Conservation (phyloP, 2,888 invertebrate genomes). For the Mechanitis mazaeus region DNA sequence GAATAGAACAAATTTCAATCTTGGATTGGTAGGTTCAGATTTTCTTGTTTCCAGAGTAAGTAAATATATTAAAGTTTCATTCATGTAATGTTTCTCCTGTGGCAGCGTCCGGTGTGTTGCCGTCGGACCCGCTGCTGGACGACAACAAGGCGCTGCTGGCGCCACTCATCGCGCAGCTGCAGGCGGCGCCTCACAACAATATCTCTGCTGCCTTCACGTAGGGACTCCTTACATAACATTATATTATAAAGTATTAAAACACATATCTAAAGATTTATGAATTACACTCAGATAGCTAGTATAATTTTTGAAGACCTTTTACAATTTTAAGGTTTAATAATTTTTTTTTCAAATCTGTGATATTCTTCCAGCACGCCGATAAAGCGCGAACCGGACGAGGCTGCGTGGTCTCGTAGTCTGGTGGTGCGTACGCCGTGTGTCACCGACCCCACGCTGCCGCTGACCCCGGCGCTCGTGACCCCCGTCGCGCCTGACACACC, state of each 20-base stretch:
- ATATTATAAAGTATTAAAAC: too few species aligned
- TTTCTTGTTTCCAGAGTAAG: neutral
- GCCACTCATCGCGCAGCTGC: constrained; percentile 72
- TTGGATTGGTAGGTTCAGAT: neutral
- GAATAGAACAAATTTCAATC: too few species aligned
- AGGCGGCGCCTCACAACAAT: constrained; percentile 63
- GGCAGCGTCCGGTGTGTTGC: constrained; percentile 41
- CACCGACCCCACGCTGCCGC: constrained; percentile 66
- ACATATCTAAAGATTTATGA: too few species aligned
- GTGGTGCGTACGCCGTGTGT: constrained; percentile 57
- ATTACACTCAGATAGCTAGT: too few species aligned
- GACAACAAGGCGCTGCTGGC: constrained; percentile 77
- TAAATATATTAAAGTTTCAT: neutral
- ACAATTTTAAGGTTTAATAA: constrained; percentile 27
- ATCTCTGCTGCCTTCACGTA: constrained; percentile 54
- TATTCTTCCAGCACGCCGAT: constrained; percentile 45
- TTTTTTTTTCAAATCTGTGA: neutral
- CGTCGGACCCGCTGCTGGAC: constrained; percentile 79
- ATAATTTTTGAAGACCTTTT: too few species aligned
- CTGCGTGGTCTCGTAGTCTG: constrained; percentile 33
- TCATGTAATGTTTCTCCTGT: neutral
- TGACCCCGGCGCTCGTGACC: constrained; percentile 31
- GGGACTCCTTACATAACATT: too few species aligned
- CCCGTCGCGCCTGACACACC: constrained; percentile 19
- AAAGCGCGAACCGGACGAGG: constrained; percentile 54